phyloP scores from a whole-genome alignment of 92 coral and sea anemone genomes.

The Epizoanthus illoricatus region DNA sequence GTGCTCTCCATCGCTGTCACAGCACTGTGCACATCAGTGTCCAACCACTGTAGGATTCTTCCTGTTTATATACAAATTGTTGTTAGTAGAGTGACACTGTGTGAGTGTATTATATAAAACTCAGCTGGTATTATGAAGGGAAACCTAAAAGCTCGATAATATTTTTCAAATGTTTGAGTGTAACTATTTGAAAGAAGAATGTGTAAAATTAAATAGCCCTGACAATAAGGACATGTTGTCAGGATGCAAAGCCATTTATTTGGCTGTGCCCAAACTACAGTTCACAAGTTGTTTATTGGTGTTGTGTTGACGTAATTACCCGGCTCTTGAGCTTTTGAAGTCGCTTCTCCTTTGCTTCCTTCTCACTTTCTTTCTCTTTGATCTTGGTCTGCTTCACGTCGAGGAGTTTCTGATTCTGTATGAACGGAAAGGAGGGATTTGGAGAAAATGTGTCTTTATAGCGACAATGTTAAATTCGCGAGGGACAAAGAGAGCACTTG shows the following conservation, averaged over 20 bases:
- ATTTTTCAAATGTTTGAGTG: too few species aligned
- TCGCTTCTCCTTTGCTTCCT: conserved; percentile 82
- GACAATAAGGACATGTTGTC: too few species aligned
- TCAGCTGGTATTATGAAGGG: too few species aligned
- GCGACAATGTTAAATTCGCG: not conserved
- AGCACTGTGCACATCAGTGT: not conserved
- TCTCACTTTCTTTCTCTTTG: conserved; percentile 72
- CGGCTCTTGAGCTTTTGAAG: conserved; percentile 88
- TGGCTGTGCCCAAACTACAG: too few species aligned
- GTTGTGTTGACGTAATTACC: conserved; percentile 40
- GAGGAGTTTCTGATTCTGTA: conserved; percentile 76
- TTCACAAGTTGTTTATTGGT: not conserved
- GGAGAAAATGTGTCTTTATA: not conserved
- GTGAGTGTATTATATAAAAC: too few species aligned
- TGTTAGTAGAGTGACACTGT: too few species aligned
- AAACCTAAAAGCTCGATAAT: too few species aligned
- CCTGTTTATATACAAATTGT: not conserved
- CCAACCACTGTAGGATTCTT: not conserved
- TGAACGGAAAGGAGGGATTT: not conserved
- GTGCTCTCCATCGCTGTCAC: too few species aligned
- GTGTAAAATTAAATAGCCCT: too few species aligned
- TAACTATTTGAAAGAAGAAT: too few species aligned
- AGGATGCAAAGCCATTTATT: too few species aligned
- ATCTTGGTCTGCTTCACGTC: conserved; percentile 75
- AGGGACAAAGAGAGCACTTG: too few species aligned